These are phyloP conservation scores for Erebia epiphron DNA, from an alignment of 2,888 invertebrate genomes.

Conservation along the genomic window DNA sequence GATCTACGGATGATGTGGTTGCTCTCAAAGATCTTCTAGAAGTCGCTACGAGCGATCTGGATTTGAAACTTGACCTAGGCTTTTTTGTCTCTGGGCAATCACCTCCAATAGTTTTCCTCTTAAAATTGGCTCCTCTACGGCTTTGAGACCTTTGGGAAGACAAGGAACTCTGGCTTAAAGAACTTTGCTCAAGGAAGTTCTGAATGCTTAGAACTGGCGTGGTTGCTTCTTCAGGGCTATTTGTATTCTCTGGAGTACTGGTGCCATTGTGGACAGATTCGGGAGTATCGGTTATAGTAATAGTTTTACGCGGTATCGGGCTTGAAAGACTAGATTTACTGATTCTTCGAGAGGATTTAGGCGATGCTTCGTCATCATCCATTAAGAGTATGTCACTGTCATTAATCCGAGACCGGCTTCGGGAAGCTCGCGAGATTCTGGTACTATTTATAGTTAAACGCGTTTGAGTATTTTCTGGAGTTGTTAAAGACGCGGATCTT, in stretches of 20 bases:
- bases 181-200: constrained; percentile 53
- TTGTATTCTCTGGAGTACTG: constrained; percentile 60
- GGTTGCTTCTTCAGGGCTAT: constrained; percentile 56
- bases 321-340: constrained; percentile 16
- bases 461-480: constrained; percentile 43
- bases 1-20: constrained; percentile 39
- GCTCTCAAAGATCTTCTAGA: constrained; percentile 42
- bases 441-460: constrained; percentile 40
- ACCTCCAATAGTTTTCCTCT: constrained; percentile 51
- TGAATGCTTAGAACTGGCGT: constrained; percentile 70
- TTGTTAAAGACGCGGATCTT: constrained; percentile 48
- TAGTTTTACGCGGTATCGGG: constrained; percentile 28
- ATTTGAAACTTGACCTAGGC: constrained; percentile 44
- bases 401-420: constrained; percentile 58
- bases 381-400: constrained; percentile 45
- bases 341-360: constrained; percentile 39
- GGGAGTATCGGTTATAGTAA: constrained; percentile 18
- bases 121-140: not conserved
- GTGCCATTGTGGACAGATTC: constrained; percentile 43
- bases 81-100: not conserved
- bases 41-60: constrained; percentile 45
- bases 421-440: constrained; percentile 51
- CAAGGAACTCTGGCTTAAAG: constrained; percentile 51
- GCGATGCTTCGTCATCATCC: constrained; percentile 49
- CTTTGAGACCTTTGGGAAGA: constrained; percentile 11